Evolutionary conservation across 2,888 invertebrate species (phyloP).

Genomic region (Campoplex nolae): DNA sequence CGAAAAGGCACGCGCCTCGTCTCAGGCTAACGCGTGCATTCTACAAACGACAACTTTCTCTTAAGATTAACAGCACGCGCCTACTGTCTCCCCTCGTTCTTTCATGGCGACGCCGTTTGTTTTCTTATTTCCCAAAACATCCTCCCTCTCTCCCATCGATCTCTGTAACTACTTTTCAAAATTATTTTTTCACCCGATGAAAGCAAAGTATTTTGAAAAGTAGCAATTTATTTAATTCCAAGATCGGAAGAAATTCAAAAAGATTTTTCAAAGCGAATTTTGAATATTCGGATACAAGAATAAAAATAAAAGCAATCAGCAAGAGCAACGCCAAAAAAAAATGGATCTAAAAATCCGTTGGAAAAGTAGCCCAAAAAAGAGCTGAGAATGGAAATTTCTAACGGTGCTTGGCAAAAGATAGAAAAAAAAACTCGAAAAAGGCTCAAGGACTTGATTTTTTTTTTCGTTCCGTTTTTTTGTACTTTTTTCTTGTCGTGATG

Average conservation of each 20-base stretch:
- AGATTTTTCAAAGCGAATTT: background rate
- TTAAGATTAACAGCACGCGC: constrained; percentile 69
- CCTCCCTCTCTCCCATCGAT: background rate
- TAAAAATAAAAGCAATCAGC: too few relatives aligned
- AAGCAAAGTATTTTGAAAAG: background rate
- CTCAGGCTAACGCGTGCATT: constrained; percentile 60
- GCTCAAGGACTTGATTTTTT: background rate
- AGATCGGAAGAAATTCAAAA: background rate
- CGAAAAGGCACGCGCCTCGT: constrained; percentile 65
- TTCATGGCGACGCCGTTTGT: background rate
- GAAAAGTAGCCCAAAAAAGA: background rate
- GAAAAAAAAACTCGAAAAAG: background rate
- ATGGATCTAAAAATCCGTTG: background rate
- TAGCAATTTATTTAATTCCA: background rate
- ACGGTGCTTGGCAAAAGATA: background rate
- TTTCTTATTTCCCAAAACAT: background rate
- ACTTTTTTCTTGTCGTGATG: background rate
- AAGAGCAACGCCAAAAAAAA: too few relatives aligned
- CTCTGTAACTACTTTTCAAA: background rate
- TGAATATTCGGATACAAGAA: background rate
- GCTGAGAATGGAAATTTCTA: background rate
- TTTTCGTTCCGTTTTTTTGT: background rate
- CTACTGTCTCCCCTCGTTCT: constrained; percentile 39
- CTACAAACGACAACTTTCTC: constrained; percentile 66
- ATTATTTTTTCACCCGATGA: background rate